Percentiles rank a stretch among this genome's conserved stretches.
phyloP scores from a whole-genome alignment of 2,888 invertebrate genomes.

The Dusona sp. region DNA sequence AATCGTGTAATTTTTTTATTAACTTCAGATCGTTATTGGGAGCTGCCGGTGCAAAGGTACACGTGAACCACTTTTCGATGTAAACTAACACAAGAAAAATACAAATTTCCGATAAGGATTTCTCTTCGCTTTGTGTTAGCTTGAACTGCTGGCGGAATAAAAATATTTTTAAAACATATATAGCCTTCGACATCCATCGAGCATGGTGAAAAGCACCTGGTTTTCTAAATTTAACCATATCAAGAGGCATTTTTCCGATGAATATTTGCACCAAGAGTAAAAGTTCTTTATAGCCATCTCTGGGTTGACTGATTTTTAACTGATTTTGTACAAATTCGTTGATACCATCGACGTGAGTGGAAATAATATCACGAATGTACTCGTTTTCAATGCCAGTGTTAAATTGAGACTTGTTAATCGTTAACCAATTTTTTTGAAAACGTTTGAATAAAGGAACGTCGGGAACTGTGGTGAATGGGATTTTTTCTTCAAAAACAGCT shows the following conservation, averaged over 20 bases:
- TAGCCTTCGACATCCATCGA: slow-evolving; percentile 67
- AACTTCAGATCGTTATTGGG: no score
- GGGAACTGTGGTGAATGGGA: slow-evolving; percentile 35
- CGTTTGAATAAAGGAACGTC: slow-evolving; percentile 56
- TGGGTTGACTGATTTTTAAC: slow-evolving; percentile 46
- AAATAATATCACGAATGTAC: slow-evolving; percentile 6
- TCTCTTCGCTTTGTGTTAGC: slow-evolving; percentile 39
- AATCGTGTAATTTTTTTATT: no score
- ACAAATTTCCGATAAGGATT: not conserved
- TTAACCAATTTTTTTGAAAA: slow-evolving; percentile 47
- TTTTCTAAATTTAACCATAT: slow-evolving; percentile 42
- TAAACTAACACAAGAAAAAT: slow-evolving; percentile 13
- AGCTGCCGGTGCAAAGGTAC: no score
- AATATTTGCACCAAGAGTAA: slow-evolving; percentile 66
- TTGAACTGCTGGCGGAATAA: slow-evolving; percentile 69
- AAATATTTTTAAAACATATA: slow-evolving; percentile 72
- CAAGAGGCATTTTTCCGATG: slow-evolving; percentile 33
- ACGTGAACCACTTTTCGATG: slow-evolving; percentile 11
- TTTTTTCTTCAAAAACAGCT: slow-evolving; percentile 41
- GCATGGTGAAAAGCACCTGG: slow-evolving; percentile 72
- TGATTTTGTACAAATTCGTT: slow-evolving; percentile 44
- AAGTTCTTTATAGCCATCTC: slow-evolving; percentile 48
- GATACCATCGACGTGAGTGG: slow-evolving; percentile 44
- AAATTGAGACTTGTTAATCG: slow-evolving; percentile 22
- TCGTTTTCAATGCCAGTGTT: slow-evolving; percentile 29